Evolutionary conservation across 2,888 invertebrate genomes (phyloP), one percentile per base, ranked within the genome.

Genomic region (Habrosyne pyritoides): DNA sequence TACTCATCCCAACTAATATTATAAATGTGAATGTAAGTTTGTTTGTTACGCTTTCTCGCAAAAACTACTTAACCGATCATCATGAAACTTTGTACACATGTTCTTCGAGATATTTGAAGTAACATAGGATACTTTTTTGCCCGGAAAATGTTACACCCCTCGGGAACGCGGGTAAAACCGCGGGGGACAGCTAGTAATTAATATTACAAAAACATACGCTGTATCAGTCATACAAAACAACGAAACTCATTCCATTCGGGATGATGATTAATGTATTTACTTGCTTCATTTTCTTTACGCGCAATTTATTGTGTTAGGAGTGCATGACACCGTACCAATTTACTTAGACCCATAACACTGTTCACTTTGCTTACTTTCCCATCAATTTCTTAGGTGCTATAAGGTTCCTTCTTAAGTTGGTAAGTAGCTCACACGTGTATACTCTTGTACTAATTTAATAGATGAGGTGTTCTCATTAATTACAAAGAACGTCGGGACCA

Each of bases 391-490:
- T 59, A 53, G 49, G 59, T 56, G 55, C 65, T 61, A 65, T 66
- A 63, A 72, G 52, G 70, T 82, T 68, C 83, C 89, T 71, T 10
- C 53, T 56, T 75, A 80, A 18, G 57, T 47, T 87, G 89, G 88
- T 75, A 64, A 69, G 73, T 75, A 71, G 68, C 69, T 77, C 80
- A 79, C 84, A 85, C 83, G 84, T 86, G 84, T 84, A 84, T 85
- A 82, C 86, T 84, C 86, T 87, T 85, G 75, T 82, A 84, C 88
- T 92, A 91, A 92, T 91, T 91, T 89, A 90, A 91, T 92, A 91
- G 86, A 91, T 89, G 91, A 91, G 91, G 91, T 92, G 92, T 89
- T 90, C 83, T 77, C 88, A 86, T 90, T 91, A 91, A 91, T 92
- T 89, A 91, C 90, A 89, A 91, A 89, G 90, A 89, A 91, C 86